Evolutionary conservation across 2,888 invertebrate species (phyloP).

Genomic region (Callyntrura guangdongensis): DNA sequence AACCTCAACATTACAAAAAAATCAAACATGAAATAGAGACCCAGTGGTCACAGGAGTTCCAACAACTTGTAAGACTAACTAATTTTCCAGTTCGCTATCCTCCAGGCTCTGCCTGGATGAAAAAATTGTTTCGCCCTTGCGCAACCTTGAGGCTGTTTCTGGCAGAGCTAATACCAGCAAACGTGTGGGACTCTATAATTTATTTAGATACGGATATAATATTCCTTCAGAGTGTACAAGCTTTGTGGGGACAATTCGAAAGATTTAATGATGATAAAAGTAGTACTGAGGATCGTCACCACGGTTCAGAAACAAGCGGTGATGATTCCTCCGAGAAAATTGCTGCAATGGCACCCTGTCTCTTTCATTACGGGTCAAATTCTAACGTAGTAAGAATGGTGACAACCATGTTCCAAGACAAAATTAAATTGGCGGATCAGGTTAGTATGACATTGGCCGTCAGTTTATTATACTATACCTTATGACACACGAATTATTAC

Average conservation of each 20-base stretch:
- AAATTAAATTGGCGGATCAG: constrained; percentile 87
- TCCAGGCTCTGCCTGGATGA: constrained; percentile 82
- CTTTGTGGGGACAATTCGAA: constrained; percentile 86
- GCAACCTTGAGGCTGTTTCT: constrained; percentile 85
- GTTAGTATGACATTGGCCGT: constrained; percentile 53
- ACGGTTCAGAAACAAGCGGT: background rate
- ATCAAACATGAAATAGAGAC: constrained; percentile 65
- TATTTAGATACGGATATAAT: constrained; percentile 87
- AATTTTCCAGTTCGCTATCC: constrained; percentile 81
- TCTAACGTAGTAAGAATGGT: constrained; percentile 86
- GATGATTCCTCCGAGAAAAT: constrained; percentile 81
- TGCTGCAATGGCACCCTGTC: constrained; percentile 86
- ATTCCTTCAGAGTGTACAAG: constrained; percentile 86
- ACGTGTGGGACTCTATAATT: constrained; percentile 86
- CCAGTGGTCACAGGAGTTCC: constrained; percentile 78
- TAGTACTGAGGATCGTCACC: background rate
- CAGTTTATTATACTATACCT: no score
- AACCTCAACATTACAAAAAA: constrained; percentile 67
- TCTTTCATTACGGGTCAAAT: constrained; percentile 86
- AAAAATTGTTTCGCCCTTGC: constrained; percentile 84
- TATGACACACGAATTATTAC: no score
- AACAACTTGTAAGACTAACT: constrained; percentile 66
- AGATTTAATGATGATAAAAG: constrained; percentile 65
- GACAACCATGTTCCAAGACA: constrained; percentile 85
- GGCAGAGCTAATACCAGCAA: constrained; percentile 85